Percentiles rank a stretch among this genome's conserved stretches.
Evolutionary conservation across 2,113 vertebrate species (phyloP).

Genomic region (Bombycilla garrulus): DNA sequence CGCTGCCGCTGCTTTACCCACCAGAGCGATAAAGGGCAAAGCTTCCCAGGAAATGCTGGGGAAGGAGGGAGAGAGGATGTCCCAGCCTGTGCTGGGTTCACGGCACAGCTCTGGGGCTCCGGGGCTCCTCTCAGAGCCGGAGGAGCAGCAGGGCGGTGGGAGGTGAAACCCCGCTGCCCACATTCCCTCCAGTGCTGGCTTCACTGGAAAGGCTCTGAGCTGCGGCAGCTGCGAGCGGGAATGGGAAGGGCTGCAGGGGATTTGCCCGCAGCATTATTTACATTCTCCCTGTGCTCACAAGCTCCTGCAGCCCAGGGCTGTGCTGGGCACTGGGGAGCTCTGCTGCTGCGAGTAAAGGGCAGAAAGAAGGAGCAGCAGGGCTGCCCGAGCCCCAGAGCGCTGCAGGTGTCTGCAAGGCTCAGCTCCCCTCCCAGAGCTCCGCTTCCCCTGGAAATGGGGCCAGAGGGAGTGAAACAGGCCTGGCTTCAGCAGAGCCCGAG

Average conservation of each 20-base stretch:
- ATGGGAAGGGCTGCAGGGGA: background rate
- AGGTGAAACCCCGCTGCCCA: background rate
- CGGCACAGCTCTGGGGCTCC: background rate
- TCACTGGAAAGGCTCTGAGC: background rate
- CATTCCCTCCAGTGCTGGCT: rapidly evolving
- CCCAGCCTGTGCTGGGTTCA: background rate
- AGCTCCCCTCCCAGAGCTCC: background rate
- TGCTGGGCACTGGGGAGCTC: background rate
- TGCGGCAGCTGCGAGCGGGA: background rate
- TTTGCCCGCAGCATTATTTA: background rate
- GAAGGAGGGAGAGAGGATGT: too few species aligned
- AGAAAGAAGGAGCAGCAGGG: rapidly evolving
- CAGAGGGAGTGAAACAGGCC: background rate
- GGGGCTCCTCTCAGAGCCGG: rapidly evolving
- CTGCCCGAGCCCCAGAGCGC: background rate
- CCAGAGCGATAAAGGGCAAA: background rate
- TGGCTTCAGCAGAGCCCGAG: background rate
- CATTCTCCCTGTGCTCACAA: background rate
- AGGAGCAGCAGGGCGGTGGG: background rate
- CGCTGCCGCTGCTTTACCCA: rapidly evolving
- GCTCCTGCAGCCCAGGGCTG: background rate
- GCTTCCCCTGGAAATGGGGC: background rate
- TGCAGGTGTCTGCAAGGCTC: background rate
- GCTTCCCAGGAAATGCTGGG: background rate
- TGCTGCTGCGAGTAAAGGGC: rapidly evolving